Evolutionary conservation across 2,113 vertebrate species (phyloP).

Genomic region (Dinomys branickii): DNA sequence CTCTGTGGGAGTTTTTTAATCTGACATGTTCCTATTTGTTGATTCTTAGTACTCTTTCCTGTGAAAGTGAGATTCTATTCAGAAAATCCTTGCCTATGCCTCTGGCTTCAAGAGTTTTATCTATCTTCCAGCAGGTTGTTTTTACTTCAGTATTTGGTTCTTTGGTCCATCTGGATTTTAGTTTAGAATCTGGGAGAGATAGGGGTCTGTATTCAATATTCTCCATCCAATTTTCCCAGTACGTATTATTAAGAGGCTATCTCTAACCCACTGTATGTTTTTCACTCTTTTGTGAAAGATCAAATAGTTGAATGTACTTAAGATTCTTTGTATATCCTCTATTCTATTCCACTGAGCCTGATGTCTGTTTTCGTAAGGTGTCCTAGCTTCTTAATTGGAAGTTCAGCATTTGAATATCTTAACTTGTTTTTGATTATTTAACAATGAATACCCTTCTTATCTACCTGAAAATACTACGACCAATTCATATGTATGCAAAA

Average conservation of each 20-base stretch:
- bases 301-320: neutral
- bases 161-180: neutral
- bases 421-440: conserved; percentile 38
- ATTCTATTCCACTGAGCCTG: neutral
- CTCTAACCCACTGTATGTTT: neutral
- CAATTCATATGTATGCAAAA: neutral
- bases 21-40: neutral
- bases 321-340: neutral
- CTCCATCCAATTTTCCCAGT: neutral
- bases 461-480: neutral
- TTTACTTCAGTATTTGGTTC: neutral
- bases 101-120: neutral
- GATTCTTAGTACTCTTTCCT: neutral
- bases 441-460: neutral
- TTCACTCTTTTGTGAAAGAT: neutral
- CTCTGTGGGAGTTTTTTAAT: neutral
- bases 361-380: neutral
- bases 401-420: neutral
- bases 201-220: neutral
- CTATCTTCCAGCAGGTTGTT: neutral
- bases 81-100: neutral
- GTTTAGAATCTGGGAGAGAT: neutral
- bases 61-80: neutral
- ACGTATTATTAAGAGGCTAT: neutral
- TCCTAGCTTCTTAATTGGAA: neutral